These are phyloP conservation scores for Microctonus hyperodae DNA, from an alignment of 2,888 invertebrate species.

Conservation along the genomic window DNA sequence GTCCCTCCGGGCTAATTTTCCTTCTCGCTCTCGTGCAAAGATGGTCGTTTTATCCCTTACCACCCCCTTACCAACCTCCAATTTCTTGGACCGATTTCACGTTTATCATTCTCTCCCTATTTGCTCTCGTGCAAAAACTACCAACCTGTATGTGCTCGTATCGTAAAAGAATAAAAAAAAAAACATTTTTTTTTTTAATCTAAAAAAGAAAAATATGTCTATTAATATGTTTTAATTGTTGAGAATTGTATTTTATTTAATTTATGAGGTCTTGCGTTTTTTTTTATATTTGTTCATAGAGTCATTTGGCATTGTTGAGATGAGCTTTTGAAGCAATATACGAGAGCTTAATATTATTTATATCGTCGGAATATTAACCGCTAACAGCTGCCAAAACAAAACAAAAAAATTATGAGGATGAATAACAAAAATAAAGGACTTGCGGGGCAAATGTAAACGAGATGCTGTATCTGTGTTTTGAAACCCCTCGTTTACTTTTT, in stretches of 20 bases:
- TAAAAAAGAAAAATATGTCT: neutral
- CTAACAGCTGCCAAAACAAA: slow-evolving; percentile 54
- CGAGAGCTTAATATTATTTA: slow-evolving; percentile 48
- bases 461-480: slow-evolving; percentile 6
- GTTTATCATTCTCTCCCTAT: slow-evolving; percentile 6
- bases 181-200: neutral
- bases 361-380: slow-evolving; percentile 52
- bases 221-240: neutral
- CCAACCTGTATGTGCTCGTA: neutral
- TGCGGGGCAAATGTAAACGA: neutral
- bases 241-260: neutral
- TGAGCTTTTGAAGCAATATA: neutral
- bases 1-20: slow-evolving; percentile 61
- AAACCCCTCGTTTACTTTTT: slow-evolving; percentile 27
- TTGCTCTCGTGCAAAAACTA: slow-evolving; percentile 3
- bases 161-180: neutral
- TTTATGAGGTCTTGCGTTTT: neutral
- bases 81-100: slow-evolving; percentile 18
- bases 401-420: slow-evolving; percentile 23
- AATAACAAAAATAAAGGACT: neutral
- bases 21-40: slow-evolving; percentile 32
- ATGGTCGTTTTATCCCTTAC: slow-evolving; percentile 22
- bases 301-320: slow-evolving; percentile 23
- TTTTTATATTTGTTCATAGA: slow-evolving; percentile 7
- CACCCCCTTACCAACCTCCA: neutral